Conservation (phyloP, 2,113 vertebrate species). For the Morone chrysops region DNA sequence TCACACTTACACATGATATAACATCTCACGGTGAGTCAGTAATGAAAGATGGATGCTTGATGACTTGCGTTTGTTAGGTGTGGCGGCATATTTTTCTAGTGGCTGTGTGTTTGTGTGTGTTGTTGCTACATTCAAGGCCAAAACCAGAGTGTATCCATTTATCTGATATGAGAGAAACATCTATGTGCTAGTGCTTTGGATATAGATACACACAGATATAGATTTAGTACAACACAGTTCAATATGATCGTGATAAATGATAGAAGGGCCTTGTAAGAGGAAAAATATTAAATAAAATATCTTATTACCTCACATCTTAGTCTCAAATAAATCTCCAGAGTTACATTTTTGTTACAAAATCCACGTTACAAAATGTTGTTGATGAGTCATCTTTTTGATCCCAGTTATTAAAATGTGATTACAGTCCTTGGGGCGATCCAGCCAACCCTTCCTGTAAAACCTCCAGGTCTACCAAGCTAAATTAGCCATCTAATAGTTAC, state of each 20-base stretch:
- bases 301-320: not conserved
- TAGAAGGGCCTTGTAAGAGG: not conserved
- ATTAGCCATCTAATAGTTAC: not conserved
- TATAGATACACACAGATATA: not conserved
- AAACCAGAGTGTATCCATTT: not conserved
- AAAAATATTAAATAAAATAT: not conserved
- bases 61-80: constrained; percentile 44
- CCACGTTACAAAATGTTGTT: not conserved
- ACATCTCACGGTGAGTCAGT: constrained; percentile 62
- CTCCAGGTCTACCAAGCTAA: not conserved
- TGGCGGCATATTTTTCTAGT: constrained; percentile 34
- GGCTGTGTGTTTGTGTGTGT: constrained; percentile 11
- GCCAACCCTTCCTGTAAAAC: constrained; percentile 5
- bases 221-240: not conserved
- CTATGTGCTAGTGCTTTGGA: not conserved
- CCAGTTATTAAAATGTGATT: constrained; percentile 13
- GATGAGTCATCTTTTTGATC: constrained; percentile 21
- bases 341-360: not conserved
- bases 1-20: constrained; percentile 57
- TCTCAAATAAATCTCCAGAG: not conserved
- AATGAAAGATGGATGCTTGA: constrained; percentile 45
- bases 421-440: constrained; percentile 1
- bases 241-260: not conserved
- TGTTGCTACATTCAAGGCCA: not conserved
- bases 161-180: not conserved